Percentiles rank a stretch among this genome's conserved stretches.
Conservation (phyloP, 1,140 invertebrate species). For the Drosophila bipectinata region DNA sequence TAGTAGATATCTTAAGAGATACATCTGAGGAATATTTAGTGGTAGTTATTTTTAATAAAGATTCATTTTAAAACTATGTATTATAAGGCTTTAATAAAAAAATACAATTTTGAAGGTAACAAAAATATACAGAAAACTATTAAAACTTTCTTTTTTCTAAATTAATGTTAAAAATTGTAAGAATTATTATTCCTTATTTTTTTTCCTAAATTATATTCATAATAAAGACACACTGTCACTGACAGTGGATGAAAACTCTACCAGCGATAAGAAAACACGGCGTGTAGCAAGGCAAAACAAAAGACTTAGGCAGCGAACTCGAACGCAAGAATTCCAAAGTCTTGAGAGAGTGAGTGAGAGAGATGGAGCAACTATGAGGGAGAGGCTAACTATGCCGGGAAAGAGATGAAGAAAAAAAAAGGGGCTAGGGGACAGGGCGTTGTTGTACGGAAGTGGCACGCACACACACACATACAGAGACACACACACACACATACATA, state of each 20-base stretch:
- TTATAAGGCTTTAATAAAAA: too few relatives aligned
- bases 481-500: not conserved
- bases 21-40: too few relatives aligned
- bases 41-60: too few relatives aligned
- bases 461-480: constrained; percentile 33
- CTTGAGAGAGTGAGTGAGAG: constrained; percentile 5
- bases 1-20: too few relatives aligned
- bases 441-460: constrained; percentile 75
- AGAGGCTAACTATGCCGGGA: constrained; percentile 15
- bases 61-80: too few relatives aligned
- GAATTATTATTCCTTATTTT: too few relatives aligned
- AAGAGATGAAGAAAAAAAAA: constrained; percentile 1
- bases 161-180: too few relatives aligned
- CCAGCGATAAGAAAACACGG: constrained; percentile 33
- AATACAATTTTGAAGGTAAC: too few relatives aligned
- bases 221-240: constrained; percentile 7
- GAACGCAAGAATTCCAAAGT: constrained; percentile 53
- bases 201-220: not conserved
- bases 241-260: constrained; percentile 21
- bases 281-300: constrained; percentile 56
- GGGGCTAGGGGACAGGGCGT: constrained; percentile 33
- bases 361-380: not conserved
- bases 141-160: too few relatives aligned
- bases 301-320: constrained; percentile 77
- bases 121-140: too few relatives aligned